Conservation (phyloP, 2,797 vertebrate species). For the Iguana delicatissima region DNA sequence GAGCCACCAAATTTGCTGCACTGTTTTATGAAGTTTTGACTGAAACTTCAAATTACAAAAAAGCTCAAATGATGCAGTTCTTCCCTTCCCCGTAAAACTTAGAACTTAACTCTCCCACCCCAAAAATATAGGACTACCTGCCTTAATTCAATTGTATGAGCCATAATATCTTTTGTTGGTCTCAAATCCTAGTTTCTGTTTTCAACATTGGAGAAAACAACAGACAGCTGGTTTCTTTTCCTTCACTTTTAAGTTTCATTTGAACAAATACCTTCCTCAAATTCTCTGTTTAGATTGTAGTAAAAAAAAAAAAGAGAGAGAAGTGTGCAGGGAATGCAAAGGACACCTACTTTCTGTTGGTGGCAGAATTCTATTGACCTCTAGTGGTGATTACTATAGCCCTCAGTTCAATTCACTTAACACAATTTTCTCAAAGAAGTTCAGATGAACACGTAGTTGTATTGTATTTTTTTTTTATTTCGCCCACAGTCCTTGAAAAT, state of each 20-base stretch:
- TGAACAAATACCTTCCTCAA: slow-evolving; percentile 20
- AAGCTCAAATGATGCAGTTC: neutral
- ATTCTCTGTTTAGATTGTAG: neutral
- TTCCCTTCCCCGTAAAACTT: neutral
- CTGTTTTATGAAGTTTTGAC: neutral
- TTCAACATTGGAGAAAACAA: neutral
- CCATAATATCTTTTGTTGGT: slow-evolving; percentile 8
- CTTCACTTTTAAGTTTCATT: slow-evolving; percentile 46
- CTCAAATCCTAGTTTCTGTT: slow-evolving; percentile 46
- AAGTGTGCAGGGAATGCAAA: fast-evolving
- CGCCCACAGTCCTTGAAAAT: neutral
- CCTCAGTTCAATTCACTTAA: neutral
- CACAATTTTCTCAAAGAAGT: neutral
- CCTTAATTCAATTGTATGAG: too few species aligned
- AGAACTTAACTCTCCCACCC: too few species aligned
- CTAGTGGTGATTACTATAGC: slow-evolving; percentile 39
- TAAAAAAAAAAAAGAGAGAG: neutral
- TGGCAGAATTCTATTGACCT: slow-evolving; percentile 29
- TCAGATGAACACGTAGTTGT: neutral
- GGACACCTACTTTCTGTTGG: neutral
- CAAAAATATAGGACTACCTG: too few species aligned
- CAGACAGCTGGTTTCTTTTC: slow-evolving; percentile 54
- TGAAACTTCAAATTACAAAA: too few species aligned
- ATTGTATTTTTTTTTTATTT: neutral
- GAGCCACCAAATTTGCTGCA: neutral